These are phyloP conservation scores for Fragum sueziense DNA, from an alignment of 2,888 invertebrate genomes.

Conservation along the genomic window DNA sequence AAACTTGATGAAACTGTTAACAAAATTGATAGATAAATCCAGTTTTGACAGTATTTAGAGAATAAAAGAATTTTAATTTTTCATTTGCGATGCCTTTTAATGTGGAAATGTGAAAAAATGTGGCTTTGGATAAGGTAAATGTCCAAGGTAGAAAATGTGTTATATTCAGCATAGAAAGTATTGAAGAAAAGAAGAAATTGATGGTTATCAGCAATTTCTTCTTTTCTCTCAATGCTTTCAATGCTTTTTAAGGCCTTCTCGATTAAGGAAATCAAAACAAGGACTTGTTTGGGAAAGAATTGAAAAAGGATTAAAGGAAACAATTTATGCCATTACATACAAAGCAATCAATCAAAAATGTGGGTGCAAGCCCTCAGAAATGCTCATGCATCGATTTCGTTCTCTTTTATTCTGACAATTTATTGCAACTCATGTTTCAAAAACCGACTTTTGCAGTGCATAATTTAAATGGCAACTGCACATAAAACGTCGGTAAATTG, in stretches of 20 bases:
- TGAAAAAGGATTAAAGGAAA: background rate
- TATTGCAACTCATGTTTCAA: slow-evolving; percentile 19
- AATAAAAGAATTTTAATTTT: too few species aligned
- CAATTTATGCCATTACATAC: background rate
- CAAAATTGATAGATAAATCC: too few species aligned
- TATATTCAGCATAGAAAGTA: background rate
- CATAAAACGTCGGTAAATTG: background rate
- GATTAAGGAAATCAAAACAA: too few species aligned
- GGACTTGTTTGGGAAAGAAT: too few species aligned
- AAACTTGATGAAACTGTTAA: too few species aligned
- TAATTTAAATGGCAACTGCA: slow-evolving; percentile 13
- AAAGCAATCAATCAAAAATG: slow-evolving; percentile 1
- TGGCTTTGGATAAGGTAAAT: too few species aligned
- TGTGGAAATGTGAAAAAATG: too few species aligned
- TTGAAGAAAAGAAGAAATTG: slow-evolving; percentile 1
- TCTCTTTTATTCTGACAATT: slow-evolving; percentile 8
- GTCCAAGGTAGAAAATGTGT: background rate
- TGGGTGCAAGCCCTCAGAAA: slow-evolving; percentile 3
- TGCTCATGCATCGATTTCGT: slow-evolving; percentile 14
- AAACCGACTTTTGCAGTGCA: background rate
- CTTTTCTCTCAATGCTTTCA: background rate
- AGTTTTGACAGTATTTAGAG: too few species aligned
- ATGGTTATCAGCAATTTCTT: background rate
- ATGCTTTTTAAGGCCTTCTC: background rate
- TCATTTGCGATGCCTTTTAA: too few species aligned